Percentiles rank a stretch among this genome's conserved stretches.
These are phyloP conservation scores for Panthera uncia DNA, from an alignment of 2,113 vertebrate genomes.

Conservation along the genomic window DNA sequence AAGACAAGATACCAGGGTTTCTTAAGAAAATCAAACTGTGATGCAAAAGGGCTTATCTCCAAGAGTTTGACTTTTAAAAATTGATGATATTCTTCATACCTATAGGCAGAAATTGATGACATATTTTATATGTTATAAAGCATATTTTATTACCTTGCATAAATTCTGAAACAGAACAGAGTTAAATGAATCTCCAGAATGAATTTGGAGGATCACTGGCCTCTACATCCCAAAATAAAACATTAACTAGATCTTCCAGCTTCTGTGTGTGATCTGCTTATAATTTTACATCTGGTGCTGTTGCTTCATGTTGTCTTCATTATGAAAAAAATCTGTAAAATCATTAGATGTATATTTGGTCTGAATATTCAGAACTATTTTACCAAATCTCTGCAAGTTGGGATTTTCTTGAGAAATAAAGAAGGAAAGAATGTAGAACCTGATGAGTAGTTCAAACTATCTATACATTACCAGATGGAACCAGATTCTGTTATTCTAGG, in stretches of 20 bases:
- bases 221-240: background rate
- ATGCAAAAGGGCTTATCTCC: background rate
- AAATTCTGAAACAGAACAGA: conserved; percentile 13
- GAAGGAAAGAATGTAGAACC: background rate
- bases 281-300: background rate
- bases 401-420: background rate
- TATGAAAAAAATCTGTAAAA: background rate
- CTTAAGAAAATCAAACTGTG: background rate
- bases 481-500: background rate
- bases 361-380: background rate
- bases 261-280: background rate
- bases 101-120: background rate
- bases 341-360: background rate
- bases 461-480: background rate
- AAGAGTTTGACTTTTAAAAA: background rate
- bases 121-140: background rate
- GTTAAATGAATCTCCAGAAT: background rate
- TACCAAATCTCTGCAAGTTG: background rate
- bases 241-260: background rate
- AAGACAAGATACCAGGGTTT: background rate
- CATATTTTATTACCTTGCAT: background rate
- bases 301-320: background rate
- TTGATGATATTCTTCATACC: background rate
- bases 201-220: background rate
- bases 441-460: background rate